Conservation (phyloP, 2,888 invertebrate genomes). For the Nezara viridula region DNA sequence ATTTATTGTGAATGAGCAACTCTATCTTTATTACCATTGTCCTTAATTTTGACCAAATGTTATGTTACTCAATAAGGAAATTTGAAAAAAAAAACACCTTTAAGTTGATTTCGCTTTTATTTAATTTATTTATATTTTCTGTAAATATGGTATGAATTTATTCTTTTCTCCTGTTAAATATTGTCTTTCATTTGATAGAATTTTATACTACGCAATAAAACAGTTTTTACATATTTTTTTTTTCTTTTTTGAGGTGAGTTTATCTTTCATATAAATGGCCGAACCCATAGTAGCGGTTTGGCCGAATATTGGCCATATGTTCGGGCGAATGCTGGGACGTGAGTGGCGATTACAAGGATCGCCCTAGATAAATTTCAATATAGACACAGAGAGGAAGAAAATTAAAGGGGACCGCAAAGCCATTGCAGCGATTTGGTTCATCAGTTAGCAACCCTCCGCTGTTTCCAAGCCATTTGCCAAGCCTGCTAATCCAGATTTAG, state of each 20-base stretch:
- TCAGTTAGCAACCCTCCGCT: not conserved
- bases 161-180: too few relatives aligned
- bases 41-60: too few relatives aligned
- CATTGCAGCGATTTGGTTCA: slow-evolving; percentile 33
- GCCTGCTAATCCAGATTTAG: slow-evolving; percentile 36
- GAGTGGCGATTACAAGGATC: slow-evolving; percentile 31
- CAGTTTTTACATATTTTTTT: too few relatives aligned
- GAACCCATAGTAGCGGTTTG: not conserved
- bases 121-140: too few relatives aligned
- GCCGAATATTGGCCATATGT: slow-evolving; percentile 13
- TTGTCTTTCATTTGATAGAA: too few relatives aligned
- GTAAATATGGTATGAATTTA: too few relatives aligned
- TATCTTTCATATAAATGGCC: not conserved
- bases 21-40: too few relatives aligned
- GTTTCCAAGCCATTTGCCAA: slow-evolving; percentile 1
- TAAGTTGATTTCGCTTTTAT: too few relatives aligned
- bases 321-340: not conserved
- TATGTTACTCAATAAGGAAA: too few relatives aligned
- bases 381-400: slow-evolving; percentile 7
- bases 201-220: too few relatives aligned
- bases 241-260: not conserved
- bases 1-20: too few relatives aligned
- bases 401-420: slow-evolving; percentile 34
- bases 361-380: slow-evolving; percentile 15
- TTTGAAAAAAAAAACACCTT: too few relatives aligned